These are phyloP conservation scores for Actenoides lindsayi DNA, from an alignment of 2,113 vertebrate species.

Conservation along the genomic window DNA sequence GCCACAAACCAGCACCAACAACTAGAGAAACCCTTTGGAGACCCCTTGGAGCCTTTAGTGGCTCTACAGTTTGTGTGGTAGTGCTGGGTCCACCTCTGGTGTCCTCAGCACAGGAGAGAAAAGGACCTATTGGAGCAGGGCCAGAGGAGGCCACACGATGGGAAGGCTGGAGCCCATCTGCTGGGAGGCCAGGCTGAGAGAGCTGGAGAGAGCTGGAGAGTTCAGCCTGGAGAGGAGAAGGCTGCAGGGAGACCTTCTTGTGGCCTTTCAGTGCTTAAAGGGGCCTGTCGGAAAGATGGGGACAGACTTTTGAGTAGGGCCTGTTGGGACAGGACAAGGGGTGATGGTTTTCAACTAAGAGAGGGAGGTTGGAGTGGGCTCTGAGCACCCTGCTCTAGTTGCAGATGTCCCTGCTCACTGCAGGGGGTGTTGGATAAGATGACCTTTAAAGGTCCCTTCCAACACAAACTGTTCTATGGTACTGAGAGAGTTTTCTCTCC, in stretches of 20 bases:
- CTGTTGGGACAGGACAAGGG: background rate
- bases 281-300: background rate
- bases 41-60: background rate
- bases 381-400: background rate
- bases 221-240: background rate
- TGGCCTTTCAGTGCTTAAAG: background rate
- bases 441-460: background rate
- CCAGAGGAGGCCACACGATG: background rate
- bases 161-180: background rate
- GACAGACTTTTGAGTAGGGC: background rate
- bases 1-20: background rate
- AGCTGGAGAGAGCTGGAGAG: background rate
- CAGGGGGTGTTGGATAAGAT: background rate
- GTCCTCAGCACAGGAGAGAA: background rate
- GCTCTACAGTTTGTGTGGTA: background rate
- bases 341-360: background rate
- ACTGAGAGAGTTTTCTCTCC: background rate
- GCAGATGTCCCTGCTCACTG: background rate
- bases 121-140: background rate
- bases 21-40: background rate
- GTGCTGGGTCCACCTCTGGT: background rate
- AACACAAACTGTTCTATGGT: background rate
- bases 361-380: background rate
- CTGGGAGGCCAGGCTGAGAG: background rate
- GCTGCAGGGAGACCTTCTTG: background rate